Base-by-base conservation (phyloP, 2,888 invertebrate genomes). In the Clostera curtula region DNA sequence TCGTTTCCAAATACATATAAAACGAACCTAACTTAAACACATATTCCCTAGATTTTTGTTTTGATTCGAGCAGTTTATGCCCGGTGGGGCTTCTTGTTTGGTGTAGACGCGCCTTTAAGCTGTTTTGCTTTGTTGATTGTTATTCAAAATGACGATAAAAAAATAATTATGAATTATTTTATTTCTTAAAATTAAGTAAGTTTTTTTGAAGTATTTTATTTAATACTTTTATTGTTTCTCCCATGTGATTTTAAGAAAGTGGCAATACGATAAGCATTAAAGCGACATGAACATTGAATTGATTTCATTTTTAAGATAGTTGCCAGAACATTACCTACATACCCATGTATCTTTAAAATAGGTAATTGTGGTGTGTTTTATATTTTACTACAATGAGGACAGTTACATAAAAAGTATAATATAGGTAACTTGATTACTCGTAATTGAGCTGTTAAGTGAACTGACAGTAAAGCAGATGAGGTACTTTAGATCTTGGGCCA, bases 111-210 rank as follows among this genome's bases (percentile, higher is more conserved):
- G 9, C 14, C 37, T 31, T 39, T 49, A 59, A 56, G 58, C 59
- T 61, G 54, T 64, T 69, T n/a, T 54, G 71, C 73, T 79, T 74
- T 72, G 80, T 79, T 79, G n/a, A 71, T 76, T 79, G 80, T 79
- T 79, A 71, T 70, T 57, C 36, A 55, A 66, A 61, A 67, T 64
- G 44, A 56, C 48, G 38, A 25, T 41, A 53, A 44, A 57, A 56
- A 57, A 58, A 56, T 56, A 57, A 56, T 52, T 56, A 68, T 47
- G 48, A 48, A 41, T 69, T 75, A 75, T 75, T 75, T 75, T 65
- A 73, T 72, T 70, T 69, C 53, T 66, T 55, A 64, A 54, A 63
- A 49, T 62, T n/a, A n/a, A n/a, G 56, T 74, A 73, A 69, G 69
- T 66, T 67, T 65, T n/a, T n/a, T 58, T 53, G 47, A 62, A 61